phyloP scores from a whole-genome alignment of 2,113 vertebrate genomes.

The Poecile atricapillus region DNA sequence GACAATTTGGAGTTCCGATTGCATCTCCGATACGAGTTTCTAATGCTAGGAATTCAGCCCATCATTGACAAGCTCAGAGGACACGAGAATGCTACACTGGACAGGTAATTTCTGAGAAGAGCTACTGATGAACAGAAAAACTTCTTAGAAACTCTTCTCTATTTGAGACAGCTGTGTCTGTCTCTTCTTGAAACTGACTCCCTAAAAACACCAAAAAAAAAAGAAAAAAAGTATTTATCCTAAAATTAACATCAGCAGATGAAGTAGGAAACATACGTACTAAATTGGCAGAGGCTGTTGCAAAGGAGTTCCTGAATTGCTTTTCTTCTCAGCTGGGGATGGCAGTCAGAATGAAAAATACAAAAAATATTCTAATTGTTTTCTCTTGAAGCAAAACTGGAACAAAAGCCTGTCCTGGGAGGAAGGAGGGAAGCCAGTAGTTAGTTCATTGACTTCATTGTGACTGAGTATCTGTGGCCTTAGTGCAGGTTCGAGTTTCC shows the following conservation, averaged over 20 bases:
- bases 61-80: constrained; percentile 94
- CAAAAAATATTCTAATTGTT: background rate
- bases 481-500: background rate
- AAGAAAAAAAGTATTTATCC: background rate
- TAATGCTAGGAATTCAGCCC: constrained; percentile 97
- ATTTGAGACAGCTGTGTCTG: background rate
- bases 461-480: background rate
- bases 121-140: background rate
- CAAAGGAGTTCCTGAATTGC: background rate
- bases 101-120: constrained; percentile 76
- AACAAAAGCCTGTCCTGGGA: background rate
- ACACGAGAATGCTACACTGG: constrained; percentile 93
- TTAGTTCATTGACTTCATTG: background rate
- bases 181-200: background rate
- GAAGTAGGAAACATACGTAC: background rate
- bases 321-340: background rate
- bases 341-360: background rate
- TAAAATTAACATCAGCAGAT: background rate
- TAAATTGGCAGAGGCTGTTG: background rate
- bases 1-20: constrained; percentile 95
- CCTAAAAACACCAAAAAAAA: background rate
- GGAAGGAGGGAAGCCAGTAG: background rate
- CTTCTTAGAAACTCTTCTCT: background rate
- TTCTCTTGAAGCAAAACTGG: background rate
- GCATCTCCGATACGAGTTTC: constrained; percentile 94